Percentiles rank a stretch among this genome's conserved stretches.
These are phyloP conservation scores for Cotesia congregata DNA, from an alignment of 2,888 invertebrate genomes.

Conservation along the genomic window DNA sequence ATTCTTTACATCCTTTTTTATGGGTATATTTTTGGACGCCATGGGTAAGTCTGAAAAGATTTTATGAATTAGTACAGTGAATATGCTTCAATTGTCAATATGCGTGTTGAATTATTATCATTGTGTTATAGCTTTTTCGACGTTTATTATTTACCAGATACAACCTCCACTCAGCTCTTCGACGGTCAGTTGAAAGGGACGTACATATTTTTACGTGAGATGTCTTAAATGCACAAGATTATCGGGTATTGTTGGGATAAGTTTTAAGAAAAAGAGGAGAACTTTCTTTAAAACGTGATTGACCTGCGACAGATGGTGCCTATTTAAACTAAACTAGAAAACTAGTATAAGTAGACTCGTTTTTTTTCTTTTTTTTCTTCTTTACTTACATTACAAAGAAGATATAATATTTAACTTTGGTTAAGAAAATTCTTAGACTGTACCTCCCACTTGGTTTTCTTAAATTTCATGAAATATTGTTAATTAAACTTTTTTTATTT, in stretches of 20 bases:
- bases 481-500: no score
- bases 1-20: neutral
- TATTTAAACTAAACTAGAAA: neutral
- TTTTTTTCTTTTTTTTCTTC: neutral
- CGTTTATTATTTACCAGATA: no score
- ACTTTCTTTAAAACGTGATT: neutral
- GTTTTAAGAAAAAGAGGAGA: no score
- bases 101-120: neutral
- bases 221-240: neutral
- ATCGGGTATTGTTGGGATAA: neutral
- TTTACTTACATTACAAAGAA: neutral
- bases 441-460: no score
- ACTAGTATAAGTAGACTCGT: neutral
- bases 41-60: slow-evolving; percentile 2
- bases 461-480: no score
- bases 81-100: neutral
- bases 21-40: neutral
- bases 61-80: neutral
- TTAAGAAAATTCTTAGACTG: neutral
- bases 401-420: neutral
- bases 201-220: neutral
- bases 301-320: slow-evolving; percentile 1
- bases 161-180: neutral
- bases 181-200: neutral
- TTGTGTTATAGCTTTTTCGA: no score